phyloP scores from a whole-genome alignment of 2,797 vertebrate species.

The Sorex maritimensis region DNA sequence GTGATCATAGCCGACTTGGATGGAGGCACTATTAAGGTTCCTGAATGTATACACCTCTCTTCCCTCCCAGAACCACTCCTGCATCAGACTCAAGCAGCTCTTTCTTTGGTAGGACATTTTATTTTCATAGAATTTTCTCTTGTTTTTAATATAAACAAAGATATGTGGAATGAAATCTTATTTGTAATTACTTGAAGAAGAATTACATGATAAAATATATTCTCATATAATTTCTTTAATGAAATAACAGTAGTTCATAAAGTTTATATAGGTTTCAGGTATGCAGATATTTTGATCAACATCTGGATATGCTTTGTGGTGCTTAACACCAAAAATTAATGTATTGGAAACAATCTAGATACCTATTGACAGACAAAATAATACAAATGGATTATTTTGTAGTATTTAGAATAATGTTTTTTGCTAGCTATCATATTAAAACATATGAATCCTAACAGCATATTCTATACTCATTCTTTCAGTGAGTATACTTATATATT shows the following conservation, averaged over 20 bases:
- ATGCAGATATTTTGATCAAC: background rate
- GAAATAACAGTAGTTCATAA: background rate
- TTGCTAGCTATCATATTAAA: conserved; percentile 51
- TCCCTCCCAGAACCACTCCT: conserved; percentile 97
- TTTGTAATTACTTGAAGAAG: conserved; percentile 51
- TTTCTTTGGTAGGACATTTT: conserved; percentile 93
- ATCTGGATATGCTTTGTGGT: background rate
- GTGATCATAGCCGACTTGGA: conserved; percentile 99
- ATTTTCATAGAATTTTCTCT: conserved; percentile 62
- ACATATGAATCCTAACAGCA: conserved; percentile 53
- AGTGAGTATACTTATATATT: conserved; percentile 47
- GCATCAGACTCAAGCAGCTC: conserved; percentile 94
- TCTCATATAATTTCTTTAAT: background rate
- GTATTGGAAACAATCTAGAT: background rate
- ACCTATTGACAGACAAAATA: background rate
- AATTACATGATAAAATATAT: background rate
- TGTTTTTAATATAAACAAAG: conserved; percentile 68
- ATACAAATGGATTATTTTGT: background rate
- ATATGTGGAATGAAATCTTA: conserved; percentile 43
- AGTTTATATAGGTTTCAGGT: background rate
- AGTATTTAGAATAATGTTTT: conserved; percentile 46
- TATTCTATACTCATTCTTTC: conserved; percentile 57
- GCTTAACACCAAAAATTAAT: background rate
- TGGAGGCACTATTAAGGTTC: conserved; percentile 99
- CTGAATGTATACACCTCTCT: conserved; percentile 98